Conservation (phyloP, 2,113 vertebrate species). For the Ursus arctos region DNA sequence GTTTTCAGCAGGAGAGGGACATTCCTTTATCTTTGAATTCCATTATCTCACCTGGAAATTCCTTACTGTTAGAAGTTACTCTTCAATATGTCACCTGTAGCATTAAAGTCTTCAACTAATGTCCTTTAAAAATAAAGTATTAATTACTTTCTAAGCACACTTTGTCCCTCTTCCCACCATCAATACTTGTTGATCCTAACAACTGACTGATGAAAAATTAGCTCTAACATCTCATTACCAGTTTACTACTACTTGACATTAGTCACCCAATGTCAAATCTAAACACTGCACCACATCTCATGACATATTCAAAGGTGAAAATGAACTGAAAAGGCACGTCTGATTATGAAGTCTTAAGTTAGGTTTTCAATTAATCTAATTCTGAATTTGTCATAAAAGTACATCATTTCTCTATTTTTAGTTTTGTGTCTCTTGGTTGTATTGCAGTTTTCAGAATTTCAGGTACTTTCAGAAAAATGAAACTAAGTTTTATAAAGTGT, state of each 20-base stretch:
- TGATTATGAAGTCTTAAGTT: not conserved
- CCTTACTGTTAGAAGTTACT: not conserved
- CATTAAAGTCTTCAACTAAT: not conserved
- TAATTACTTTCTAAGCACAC: slow-evolving; percentile 14
- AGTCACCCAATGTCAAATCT: not conserved
- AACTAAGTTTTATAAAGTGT: not conserved
- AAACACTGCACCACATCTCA: not conserved
- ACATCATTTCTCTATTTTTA: not conserved
- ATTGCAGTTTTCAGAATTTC: not conserved
- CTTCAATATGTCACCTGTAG: not conserved
- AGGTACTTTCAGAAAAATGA: slow-evolving; percentile 26
- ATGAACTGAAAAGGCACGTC: not conserved
- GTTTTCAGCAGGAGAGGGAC: not conserved
- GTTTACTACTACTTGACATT: not conserved
- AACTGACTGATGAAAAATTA: not conserved
- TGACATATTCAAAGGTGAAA: not conserved
- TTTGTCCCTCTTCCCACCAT: not conserved
- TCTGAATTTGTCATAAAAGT: not conserved
- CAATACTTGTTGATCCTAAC: not conserved
- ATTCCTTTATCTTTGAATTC: not conserved
- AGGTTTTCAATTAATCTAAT: slow-evolving; percentile 31
- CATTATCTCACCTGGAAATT: not conserved
- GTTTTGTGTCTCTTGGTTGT: not conserved
- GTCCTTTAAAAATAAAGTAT: not conserved
- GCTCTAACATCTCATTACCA: not conserved